Evolutionary conservation across 2,888 invertebrate genomes (phyloP).

Genomic region (Apodemia zela): DNA sequence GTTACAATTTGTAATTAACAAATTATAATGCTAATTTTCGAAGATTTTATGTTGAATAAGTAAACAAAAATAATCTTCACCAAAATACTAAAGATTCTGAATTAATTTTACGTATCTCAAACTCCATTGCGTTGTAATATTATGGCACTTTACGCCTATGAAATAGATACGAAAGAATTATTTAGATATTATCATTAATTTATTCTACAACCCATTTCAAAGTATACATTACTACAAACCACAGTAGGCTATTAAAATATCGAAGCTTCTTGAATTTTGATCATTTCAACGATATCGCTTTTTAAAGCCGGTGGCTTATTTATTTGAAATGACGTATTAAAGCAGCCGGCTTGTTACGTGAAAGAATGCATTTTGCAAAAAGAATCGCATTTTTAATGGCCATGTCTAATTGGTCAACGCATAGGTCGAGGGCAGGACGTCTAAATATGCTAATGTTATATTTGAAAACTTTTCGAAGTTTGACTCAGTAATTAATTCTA

Average conservation of each 20-base stretch:
- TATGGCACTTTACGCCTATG: slow-evolving; percentile 12
- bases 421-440: slow-evolving; percentile 24
- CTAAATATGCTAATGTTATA: slow-evolving; percentile 1
- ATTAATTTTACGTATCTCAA: slow-evolving; percentile 3
- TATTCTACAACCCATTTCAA: slow-evolving; percentile 9
- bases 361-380: slow-evolving; percentile 63
- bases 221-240: neutral
- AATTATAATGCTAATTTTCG: slow-evolving; percentile 7
- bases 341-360: slow-evolving; percentile 64
- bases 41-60: neutral
- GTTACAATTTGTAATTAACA: slow-evolving; percentile 11
- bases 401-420: slow-evolving; percentile 71
- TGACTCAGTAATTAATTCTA: too few species aligned
- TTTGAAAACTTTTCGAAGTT: neutral
- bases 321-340: slow-evolving; percentile 65
- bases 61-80: neutral
- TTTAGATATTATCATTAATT: slow-evolving; percentile 14
- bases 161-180: slow-evolving; percentile 15
- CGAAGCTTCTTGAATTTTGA: slow-evolving; percentile 8
- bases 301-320: slow-evolving; percentile 30
- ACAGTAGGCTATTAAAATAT: slow-evolving; percentile 7
- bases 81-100: slow-evolving; percentile 4
- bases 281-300: neutral
- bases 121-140: neutral
- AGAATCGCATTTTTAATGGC: slow-evolving; percentile 55